Evolutionary conservation across 2,888 invertebrate species (phyloP).

Genomic region (Eupithecia insigniata): DNA sequence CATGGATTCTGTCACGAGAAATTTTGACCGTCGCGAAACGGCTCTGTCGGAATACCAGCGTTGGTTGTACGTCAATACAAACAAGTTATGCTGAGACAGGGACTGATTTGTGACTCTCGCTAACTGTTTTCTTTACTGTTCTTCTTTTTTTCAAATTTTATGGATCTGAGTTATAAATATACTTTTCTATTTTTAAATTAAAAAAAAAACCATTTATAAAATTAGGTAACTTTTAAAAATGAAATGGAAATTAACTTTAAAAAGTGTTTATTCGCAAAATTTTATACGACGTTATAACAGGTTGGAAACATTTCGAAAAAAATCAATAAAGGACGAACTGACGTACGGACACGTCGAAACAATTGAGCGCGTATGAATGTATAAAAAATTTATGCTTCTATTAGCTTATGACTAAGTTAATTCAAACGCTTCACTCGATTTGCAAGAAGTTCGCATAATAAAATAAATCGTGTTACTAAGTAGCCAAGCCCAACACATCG

Average conservation of each 20-base stretch:
- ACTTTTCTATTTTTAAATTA: too few species aligned
- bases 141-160: too few species aligned
- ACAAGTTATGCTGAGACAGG: too few species aligned
- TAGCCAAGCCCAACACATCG: conserved; percentile 19
- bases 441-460: neutral
- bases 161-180: too few species aligned
- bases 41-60: too few species aligned
- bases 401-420: neutral
- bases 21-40: neutral
- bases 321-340: neutral
- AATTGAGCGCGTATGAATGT: neutral
- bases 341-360: neutral
- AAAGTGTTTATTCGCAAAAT: neutral
- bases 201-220: too few species aligned
- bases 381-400: neutral
- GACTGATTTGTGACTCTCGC: too few species aligned
- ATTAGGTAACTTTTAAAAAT: too few species aligned
- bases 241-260: neutral
- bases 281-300: neutral
- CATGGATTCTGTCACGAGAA: neutral
- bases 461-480: conserved; percentile 14
- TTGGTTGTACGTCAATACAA: too few species aligned
- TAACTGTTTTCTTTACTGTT: too few species aligned
- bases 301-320: neutral
- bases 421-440: neutral